Evolutionary conservation across 1,140 invertebrate species (phyloP), one percentile per base, ranked within the genome.

Genomic region (Drosophila arawakana): DNA sequence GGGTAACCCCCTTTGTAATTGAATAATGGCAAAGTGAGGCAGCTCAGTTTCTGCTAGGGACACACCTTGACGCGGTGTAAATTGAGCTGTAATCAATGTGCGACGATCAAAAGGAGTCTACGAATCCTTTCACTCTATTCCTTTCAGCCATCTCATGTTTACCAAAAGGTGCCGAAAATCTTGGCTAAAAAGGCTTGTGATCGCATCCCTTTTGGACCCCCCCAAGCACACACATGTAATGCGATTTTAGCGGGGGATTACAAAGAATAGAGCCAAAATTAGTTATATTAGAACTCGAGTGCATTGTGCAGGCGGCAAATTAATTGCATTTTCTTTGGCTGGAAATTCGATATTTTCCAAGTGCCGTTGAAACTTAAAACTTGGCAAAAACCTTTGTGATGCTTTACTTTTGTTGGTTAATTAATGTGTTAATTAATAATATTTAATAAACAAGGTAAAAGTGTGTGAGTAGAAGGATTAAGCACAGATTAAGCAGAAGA

Each of bases 151-250:
- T 62, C 86, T 90, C 86, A 78, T 70, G 82, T 90, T 90, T 75
- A 90, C 86, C 78, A 90, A 90, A 90, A 90, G 86, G 86, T 90
- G 86, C 86, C 86, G 86, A 90, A 79, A 89, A 76, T 82, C 25
- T 30, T 30, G 90, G 79, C 71, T 37, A 57, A 80, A 90, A 90
- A 90, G 86, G 86, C 76, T 86, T 86, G 25, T 35, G 18, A 30
- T 47, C 34, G 11, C 34, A 49, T 3, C 39, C 37, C 37, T 57
- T 50, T 25, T 50, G 35, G 21, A 43, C 21, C 76, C 18, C 58
- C 18, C 58, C 88, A 88, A 88, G 83, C 84, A 83, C 80, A 88
- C 83, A 88, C 73, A 88, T 82, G 82, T 43, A 15, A 21, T 41
- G 35, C 37, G 35, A 44, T 10, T 37, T 10, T 37, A 10, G 10